These are phyloP conservation scores for Drosophila eohydei DNA, from an alignment of 2,888 invertebrate species.

Conservation along the genomic window DNA sequence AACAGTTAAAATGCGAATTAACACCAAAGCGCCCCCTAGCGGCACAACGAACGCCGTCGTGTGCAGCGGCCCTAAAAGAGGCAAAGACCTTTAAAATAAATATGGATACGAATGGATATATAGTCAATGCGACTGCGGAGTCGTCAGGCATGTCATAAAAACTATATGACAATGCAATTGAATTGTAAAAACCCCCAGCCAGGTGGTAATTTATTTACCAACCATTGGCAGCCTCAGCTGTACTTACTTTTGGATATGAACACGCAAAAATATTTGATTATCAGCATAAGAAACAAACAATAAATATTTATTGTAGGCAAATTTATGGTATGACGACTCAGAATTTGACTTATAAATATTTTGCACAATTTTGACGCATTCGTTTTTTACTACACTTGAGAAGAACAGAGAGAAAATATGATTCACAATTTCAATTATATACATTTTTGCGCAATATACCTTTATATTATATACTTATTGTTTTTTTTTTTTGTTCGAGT, in stretches of 20 bases:
- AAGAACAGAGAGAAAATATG: neutral
- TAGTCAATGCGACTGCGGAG: constrained; percentile 7
- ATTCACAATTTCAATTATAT: neutral
- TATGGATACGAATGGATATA: constrained; percentile 7
- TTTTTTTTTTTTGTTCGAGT: neutral
- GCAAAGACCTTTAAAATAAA: constrained; percentile 39
- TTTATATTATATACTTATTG: neutral
- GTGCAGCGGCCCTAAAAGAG: constrained; percentile 26
- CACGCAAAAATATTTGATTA: constrained; percentile 59
- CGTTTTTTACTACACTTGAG: constrained; percentile 5
- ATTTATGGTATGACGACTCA: constrained; percentile 41
- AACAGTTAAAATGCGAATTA: constrained; percentile 26
- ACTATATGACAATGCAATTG: constrained; percentile 53
- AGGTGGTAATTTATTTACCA: constrained; percentile 32
- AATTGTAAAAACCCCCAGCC: constrained; percentile 42
- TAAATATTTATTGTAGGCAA: constrained; percentile 41
- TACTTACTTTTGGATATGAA: constrained; percentile 35
- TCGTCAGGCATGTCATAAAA: constrained; percentile 28
- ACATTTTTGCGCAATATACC: no score
- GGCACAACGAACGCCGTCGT: constrained; percentile 33
- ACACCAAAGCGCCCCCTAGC: constrained; percentile 33
- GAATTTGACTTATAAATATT: constrained; percentile 45
- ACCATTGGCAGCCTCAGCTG: constrained; percentile 34
- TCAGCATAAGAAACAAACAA: constrained; percentile 25
- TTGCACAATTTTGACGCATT: constrained; percentile 30